Percentiles rank a stretch among this genome's conserved stretches.
These are phyloP conservation scores for Corythaixoides concolor DNA, from an alignment of 2,113 vertebrate genomes.

Conservation along the genomic window DNA sequence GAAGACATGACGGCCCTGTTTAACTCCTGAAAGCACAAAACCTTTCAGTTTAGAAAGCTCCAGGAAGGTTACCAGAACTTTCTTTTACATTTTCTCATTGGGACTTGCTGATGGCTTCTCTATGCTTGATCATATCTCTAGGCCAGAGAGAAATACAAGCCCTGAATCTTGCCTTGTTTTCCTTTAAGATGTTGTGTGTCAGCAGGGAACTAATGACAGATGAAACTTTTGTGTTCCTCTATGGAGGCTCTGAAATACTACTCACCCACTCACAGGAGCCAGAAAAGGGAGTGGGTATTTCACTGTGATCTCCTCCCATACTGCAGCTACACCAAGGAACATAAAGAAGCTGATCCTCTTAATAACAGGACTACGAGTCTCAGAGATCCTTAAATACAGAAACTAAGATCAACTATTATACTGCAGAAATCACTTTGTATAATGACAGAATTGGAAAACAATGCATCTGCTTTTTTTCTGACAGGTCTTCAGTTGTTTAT, in stretches of 20 bases:
- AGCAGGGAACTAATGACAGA: neutral
- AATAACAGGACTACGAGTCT: fast-evolving
- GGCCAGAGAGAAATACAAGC: neutral
- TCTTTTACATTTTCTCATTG: neutral
- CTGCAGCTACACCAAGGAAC: fast-evolving
- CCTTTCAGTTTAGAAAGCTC: neutral
- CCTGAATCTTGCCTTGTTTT: neutral
- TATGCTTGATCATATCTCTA: neutral
- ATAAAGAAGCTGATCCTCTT: neutral
- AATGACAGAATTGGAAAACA: neutral
- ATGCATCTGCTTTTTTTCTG: neutral
- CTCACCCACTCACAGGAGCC: neutral
- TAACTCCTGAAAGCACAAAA: neutral
- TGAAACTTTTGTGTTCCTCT: neutral
- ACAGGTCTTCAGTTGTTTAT: neutral
- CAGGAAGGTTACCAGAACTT: neutral
- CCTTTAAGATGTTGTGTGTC: neutral
- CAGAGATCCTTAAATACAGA: neutral
- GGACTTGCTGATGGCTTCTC: neutral
- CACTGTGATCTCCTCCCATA: neutral
- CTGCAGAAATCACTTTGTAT: neutral
- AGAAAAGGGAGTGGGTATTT: neutral
- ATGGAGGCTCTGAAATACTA: neutral
- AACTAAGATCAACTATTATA: neutral
- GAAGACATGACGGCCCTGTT: neutral